Evolutionary conservation across 1,140 invertebrate genomes (phyloP).

Genomic region (Lordiphosa clarofinis): DNA sequence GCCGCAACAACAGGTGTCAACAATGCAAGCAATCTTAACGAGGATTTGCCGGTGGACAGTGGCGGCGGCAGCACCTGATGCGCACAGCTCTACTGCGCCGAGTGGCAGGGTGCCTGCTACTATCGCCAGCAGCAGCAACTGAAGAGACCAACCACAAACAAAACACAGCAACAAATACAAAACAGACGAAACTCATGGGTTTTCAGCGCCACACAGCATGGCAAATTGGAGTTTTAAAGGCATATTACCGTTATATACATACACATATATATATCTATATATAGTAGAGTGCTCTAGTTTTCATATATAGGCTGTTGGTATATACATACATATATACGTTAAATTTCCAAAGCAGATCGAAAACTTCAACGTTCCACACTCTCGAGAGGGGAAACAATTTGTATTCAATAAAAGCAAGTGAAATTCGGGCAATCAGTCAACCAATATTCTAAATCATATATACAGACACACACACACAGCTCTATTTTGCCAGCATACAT

Average conservation of each 20-base stretch:
- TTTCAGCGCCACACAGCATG: slow-evolving; percentile 63
- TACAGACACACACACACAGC: slow-evolving; percentile 28
- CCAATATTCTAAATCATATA: slow-evolving; percentile 44
- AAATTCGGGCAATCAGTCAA: slow-evolving; percentile 66
- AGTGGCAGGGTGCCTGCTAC: slow-evolving; percentile 59
- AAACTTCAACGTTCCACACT: slow-evolving; percentile 46
- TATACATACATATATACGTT: slow-evolving; percentile 34
- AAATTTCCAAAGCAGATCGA: slow-evolving; percentile 38
- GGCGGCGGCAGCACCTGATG: slow-evolving; percentile 65
- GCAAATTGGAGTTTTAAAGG: slow-evolving; percentile 65
- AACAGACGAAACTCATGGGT: slow-evolving; percentile 71
- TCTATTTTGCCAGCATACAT: slow-evolving; percentile 71
- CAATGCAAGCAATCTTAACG: slow-evolving; percentile 35
- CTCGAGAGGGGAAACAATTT: slow-evolving; percentile 13
- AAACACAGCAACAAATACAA: slow-evolving; percentile 45
- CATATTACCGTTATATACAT: slow-evolving; percentile 36
- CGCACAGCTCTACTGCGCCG: slow-evolving; percentile 63
- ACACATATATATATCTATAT: slow-evolving; percentile 29
- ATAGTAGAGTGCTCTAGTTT: slow-evolving; percentile 65
- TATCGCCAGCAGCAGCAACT: slow-evolving; percentile 51
- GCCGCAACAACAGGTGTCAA: slow-evolving; percentile 17
- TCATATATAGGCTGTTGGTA: slow-evolving; percentile 58
- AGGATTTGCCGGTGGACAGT: slow-evolving; percentile 42
- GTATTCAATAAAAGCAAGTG: slow-evolving; percentile 57
- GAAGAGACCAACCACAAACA: slow-evolving; percentile 48